A percentile compares a stretch with the other conserved stretches of the same genome.
phyloP scores from a whole-genome alignment of 2,113 vertebrate genomes.

The Labeo catla region DNA sequence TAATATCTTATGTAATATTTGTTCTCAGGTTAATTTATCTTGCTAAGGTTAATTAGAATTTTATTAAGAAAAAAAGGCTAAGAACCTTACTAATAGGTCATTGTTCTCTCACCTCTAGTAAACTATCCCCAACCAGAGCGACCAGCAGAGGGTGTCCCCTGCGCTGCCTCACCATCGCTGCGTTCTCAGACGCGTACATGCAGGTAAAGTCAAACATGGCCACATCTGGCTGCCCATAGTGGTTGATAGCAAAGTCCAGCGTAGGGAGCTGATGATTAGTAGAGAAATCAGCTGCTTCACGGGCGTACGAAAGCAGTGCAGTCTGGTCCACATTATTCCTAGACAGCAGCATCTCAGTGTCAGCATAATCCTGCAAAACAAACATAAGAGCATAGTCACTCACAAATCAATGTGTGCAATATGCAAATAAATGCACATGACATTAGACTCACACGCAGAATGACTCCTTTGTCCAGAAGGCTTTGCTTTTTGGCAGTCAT shows the following conservation, averaged over 20 bases:
- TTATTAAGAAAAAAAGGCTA: neutral
- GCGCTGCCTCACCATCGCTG: slow-evolving; percentile 86
- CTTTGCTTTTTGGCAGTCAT: slow-evolving; percentile 99
- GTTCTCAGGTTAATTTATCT: neutral
- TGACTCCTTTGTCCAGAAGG: slow-evolving; percentile 93
- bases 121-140: slow-evolving; percentile 92
- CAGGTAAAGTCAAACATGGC: slow-evolving; percentile 99
- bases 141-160: slow-evolving; percentile 86
- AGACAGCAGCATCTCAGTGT: slow-evolving; percentile 89
- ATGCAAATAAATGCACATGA: neutral
- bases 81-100: neutral
- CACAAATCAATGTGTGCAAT: neutral
- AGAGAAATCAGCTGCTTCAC: slow-evolving; percentile 91
- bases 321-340: slow-evolving; percentile 91
- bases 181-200: slow-evolving; percentile 94
- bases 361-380: slow-evolving; percentile 82
- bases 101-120: slow-evolving; percentile 84
- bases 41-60: neutral
- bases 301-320: slow-evolving; percentile 87
- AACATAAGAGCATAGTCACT: neutral
- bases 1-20: neutral
- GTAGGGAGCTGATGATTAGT: slow-evolving; percentile 90
- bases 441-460: slow-evolving; percentile 80
- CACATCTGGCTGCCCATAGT: slow-evolving; percentile 94
- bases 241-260: slow-evolving; percentile 94